Evolutionary conservation across 2,888 invertebrate genomes (phyloP).

Genomic region (Spodoptera exigua): DNA sequence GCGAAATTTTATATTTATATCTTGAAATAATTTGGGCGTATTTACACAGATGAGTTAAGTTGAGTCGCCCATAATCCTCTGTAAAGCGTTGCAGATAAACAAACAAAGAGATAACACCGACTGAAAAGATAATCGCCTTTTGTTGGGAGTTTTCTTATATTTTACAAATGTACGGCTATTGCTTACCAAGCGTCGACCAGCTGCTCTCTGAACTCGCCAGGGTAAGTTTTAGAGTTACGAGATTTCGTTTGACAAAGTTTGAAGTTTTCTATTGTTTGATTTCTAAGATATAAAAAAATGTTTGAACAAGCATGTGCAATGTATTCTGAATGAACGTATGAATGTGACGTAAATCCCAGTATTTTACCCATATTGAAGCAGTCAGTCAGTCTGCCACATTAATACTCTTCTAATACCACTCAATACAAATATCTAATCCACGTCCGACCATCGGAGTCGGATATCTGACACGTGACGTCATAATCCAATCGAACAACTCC

Average conservation of each 20-base stretch:
- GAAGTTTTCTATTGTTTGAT: not conserved
- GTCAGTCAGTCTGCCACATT: slow-evolving; percentile 5
- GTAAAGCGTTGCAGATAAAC: slow-evolving; percentile 13
- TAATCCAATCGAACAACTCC: slow-evolving; percentile 28
- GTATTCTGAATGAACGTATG: too few species aligned
- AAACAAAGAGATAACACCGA: slow-evolving; percentile 24
- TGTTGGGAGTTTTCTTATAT: not conserved
- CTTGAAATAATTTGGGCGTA: not conserved
- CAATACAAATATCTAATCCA: slow-evolving; percentile 12
- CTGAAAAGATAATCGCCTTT: slow-evolving; percentile 17
- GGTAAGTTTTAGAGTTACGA: slow-evolving; percentile 1
- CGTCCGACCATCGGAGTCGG: slow-evolving; percentile 6
- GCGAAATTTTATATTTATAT: too few species aligned
- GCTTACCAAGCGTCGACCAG: not conserved
- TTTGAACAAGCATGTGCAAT: too few species aligned
- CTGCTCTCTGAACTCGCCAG: not conserved
- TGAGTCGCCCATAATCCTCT: slow-evolving; percentile 2
- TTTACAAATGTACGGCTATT: slow-evolving; percentile 13
- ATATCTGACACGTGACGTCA: slow-evolving; percentile 41
- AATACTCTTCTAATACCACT: not conserved
- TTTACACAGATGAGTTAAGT: not conserved
- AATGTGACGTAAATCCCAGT: too few species aligned
- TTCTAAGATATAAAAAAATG: too few species aligned
- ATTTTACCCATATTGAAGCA: not conserved
- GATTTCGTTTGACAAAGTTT: not conserved